These are phyloP conservation scores for Ellobium chinense DNA, from an alignment of 2,888 invertebrate genomes.

Conservation along the genomic window DNA sequence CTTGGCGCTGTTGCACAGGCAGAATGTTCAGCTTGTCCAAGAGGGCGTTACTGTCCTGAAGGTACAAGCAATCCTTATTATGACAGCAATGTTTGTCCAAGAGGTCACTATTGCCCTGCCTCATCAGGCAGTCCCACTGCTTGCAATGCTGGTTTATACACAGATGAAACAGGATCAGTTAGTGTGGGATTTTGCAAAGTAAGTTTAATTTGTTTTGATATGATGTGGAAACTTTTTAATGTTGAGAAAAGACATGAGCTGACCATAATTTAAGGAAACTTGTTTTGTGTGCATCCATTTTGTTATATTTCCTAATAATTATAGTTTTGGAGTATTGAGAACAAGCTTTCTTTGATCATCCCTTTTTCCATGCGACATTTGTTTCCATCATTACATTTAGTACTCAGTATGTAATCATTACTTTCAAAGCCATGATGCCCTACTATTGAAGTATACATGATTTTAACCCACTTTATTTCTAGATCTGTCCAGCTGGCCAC, in stretches of 20 bases:
- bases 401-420: too few relatives aligned
- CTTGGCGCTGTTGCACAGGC: slow-evolving; percentile 58
- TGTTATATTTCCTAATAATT: too few relatives aligned
- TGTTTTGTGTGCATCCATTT: too few relatives aligned
- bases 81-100: slow-evolving; percentile 70
- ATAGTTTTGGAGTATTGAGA: too few relatives aligned
- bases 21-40: slow-evolving; percentile 71
- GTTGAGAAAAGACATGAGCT: too few relatives aligned
- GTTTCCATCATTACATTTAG: too few relatives aligned
- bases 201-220: too few relatives aligned
- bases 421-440: too few relatives aligned
- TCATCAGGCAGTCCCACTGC: slow-evolving; percentile 58
- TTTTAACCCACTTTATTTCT: background rate
- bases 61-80: slow-evolving; percentile 70
- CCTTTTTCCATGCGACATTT: too few relatives aligned
- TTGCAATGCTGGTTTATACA: slow-evolving; percentile 74
- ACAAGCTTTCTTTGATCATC: too few relatives aligned
- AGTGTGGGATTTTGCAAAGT: slow-evolving; percentile 66
- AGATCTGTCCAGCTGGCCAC: slow-evolving; percentile 63
- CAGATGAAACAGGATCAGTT: slow-evolving; percentile 70
- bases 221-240: too few relatives aligned
- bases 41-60: slow-evolving; percentile 70
- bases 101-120: slow-evolving; percentile 71
- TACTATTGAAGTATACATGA: background rate
- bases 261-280: too few relatives aligned